Percentiles rank a stretch among this genome's conserved stretches.
phyloP scores from a whole-genome alignment of 2,888 invertebrate species.

The Synanthedon tipuliformis region DNA sequence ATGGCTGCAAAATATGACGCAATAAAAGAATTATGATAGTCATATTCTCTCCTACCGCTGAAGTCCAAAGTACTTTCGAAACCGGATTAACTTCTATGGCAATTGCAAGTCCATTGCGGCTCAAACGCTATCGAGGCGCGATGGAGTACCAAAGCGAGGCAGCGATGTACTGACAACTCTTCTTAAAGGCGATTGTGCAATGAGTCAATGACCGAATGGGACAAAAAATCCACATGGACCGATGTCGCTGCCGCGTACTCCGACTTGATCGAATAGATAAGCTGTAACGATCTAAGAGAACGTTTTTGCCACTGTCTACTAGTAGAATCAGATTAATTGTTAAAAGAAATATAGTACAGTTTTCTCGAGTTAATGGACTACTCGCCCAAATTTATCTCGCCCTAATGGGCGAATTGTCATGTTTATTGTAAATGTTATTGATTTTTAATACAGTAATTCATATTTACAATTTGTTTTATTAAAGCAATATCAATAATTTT shows the following conservation, averaged over 20 bases:
- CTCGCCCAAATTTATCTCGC: no score
- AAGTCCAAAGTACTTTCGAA: constrained; percentile 13
- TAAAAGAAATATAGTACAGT: no score
- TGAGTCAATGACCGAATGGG: constrained; percentile 30
- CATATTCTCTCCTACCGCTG: not conserved
- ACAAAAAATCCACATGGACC: constrained; percentile 20
- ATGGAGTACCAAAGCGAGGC: not conserved
- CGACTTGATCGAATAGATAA: constrained; percentile 9
- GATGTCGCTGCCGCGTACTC: constrained; percentile 11
- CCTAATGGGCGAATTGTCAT: no score
- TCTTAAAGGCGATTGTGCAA: constrained; percentile 16
- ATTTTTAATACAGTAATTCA: no score
- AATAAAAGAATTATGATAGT: no score
- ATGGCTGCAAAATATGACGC: no score
- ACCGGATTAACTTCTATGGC: constrained; percentile 19
- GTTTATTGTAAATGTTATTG: no score
- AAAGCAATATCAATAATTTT: no score
- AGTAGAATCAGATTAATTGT: not conserved
- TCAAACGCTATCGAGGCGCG: not conserved
- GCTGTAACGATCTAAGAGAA: constrained; percentile 19
- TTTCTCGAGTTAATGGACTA: no score
- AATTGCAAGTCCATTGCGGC: not conserved
- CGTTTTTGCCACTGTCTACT: constrained; percentile 3
- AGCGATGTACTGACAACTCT: not conserved
- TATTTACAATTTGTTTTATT: no score